Evolutionary conservation across 2,888 invertebrate genomes (phyloP), one percentile per base, ranked within the genome.

Genomic region (Aleiodes testaceus): DNA sequence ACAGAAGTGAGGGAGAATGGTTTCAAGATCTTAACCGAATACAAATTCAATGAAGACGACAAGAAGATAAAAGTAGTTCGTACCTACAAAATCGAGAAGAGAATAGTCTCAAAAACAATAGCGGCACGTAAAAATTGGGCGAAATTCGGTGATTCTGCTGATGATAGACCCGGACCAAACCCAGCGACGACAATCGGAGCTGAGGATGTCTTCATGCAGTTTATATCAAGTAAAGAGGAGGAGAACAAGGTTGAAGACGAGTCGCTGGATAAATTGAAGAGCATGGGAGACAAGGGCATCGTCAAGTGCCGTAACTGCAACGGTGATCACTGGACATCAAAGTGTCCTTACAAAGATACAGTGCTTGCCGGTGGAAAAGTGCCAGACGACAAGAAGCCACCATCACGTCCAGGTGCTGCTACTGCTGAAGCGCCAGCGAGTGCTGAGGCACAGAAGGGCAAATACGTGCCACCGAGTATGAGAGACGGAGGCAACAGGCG

Each of bases 281-380:
- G 76, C 83, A 86, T 87, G 88, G 87, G 90, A 80, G 91, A 92
- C 81, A 93, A 92, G 85, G 93, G 92, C 74, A 91, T 93, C 76
- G 93, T 95, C 76, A 95, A 95, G 85, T 97, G 97, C 84, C 92
- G 97, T 88, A 94, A 93, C 73, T 97, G 97, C 87, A 94, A 94
- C 83, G 96, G 98, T 67, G 98, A 98, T 85, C 99, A 99, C 90
- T 99, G 98, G 98, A 98, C 98, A 44, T 93, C 97, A 49, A 95
- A 96, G 84, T 99, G 99, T 90, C 99, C 99, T 0, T 99, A 96
- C 92, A 98, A 97, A 88, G 97, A 98, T 82, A 95, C 96, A 0
- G 92, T 93, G 79, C 89, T 94, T 81, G 93, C 92, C 68, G 92
- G 92, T 77, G 89, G 91, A 72, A 86, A 86, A 81, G 80, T 84